These are phyloP conservation scores for Tokudaia tokunoshimensis DNA, from an alignment of 2,797 vertebrate species.

Conservation along the genomic window DNA sequence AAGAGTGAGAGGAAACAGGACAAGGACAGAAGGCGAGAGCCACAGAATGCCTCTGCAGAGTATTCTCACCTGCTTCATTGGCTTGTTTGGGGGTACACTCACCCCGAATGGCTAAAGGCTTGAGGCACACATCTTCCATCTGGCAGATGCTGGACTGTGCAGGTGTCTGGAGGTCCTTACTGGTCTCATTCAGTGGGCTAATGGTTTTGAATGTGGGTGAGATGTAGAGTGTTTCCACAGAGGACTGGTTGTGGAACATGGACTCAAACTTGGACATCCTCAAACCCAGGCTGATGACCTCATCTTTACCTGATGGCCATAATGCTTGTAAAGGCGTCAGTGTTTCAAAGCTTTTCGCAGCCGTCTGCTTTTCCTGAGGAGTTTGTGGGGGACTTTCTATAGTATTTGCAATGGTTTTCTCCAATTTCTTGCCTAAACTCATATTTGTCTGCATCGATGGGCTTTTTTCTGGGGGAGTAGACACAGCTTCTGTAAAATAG, in stretches of 20 bases:
- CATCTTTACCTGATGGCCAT: slow-evolving; percentile 63
- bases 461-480: slow-evolving; percentile 78
- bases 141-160: rapidly evolving
- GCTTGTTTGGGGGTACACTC: slow-evolving; percentile 30
- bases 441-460: slow-evolving; percentile 63
- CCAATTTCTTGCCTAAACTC: slow-evolving; percentile 77
- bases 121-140: slow-evolving; percentile 30
- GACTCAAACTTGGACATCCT: slow-evolving; percentile 56
- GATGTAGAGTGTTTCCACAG: slow-evolving; percentile 72
- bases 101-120: slow-evolving; percentile 47
- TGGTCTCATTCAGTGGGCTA: not conserved
- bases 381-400: slow-evolving; percentile 60
- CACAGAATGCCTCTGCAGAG: rapidly evolving
- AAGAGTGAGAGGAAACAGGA: not conserved
- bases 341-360: slow-evolving; percentile 50
- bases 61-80: not conserved
- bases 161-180: slow-evolving; percentile 47
- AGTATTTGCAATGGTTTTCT: slow-evolving; percentile 65
- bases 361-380: slow-evolving; percentile 64
- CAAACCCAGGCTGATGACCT: slow-evolving; percentile 13
- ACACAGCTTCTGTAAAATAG: slow-evolving; percentile 83
- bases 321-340: not conserved
- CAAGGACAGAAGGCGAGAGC: not conserved
- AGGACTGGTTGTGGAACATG: slow-evolving; percentile 39
- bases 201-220: slow-evolving; percentile 67